A percentile compares a stretch with the other conserved stretches of the same genome.
These are phyloP conservation scores for Dusona sp. DNA, from an alignment of 2,888 invertebrate species.

Conservation along the genomic window DNA sequence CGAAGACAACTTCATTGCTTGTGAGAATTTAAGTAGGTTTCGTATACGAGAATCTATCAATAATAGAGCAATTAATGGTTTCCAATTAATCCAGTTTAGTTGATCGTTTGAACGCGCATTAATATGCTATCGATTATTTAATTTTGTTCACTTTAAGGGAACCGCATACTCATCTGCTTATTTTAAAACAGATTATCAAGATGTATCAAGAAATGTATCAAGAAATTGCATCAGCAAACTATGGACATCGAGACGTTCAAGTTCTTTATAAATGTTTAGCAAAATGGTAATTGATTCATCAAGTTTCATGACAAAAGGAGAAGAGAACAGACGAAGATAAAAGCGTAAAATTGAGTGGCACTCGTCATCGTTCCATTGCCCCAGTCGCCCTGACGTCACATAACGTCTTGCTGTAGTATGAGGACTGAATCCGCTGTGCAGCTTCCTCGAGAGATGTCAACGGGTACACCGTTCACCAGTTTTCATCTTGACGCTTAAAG, in stretches of 20 bases:
- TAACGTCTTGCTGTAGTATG: background rate
- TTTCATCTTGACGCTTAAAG: slow-evolving; percentile 35
- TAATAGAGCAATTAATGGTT: background rate
- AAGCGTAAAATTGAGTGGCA: slow-evolving; percentile 8
- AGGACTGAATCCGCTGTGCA: slow-evolving; percentile 5
- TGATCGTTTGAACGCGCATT: background rate
- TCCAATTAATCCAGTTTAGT: background rate
- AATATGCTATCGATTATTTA: background rate
- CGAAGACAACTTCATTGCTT: background rate
- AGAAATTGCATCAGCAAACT: background rate
- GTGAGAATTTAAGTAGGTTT: background rate
- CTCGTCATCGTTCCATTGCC: background rate
- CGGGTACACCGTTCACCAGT: slow-evolving; percentile 4
- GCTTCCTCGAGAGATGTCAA: slow-evolving; percentile 28
- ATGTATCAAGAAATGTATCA: too few relatives aligned
- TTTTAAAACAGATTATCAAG: background rate
- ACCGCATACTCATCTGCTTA: background rate
- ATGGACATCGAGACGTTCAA: background rate
- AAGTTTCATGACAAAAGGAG: background rate
- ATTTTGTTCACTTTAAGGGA: background rate
- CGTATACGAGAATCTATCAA: slow-evolving; percentile 4
- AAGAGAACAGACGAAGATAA: slow-evolving; percentile 1
- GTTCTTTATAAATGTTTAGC: background rate
- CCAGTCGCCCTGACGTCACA: background rate
- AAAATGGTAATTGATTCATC: background rate